Evolutionary conservation across 2,113 vertebrate genomes (phyloP), one percentile per base, ranked within the genome.

Genomic region (Apeltes quadracus): DNA sequence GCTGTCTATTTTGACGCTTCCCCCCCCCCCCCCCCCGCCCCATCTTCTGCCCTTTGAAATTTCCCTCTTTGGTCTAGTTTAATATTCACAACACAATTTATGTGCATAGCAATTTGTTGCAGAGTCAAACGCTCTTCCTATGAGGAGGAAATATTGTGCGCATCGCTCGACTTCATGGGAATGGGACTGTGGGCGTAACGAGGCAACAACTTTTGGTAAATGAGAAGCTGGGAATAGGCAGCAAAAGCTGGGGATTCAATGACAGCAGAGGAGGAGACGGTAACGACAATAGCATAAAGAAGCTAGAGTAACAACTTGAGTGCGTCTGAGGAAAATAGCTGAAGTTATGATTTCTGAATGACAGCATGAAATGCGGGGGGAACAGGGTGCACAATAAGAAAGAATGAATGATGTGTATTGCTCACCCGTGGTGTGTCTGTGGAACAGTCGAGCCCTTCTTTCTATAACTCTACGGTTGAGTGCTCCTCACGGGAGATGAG

Each of bases 31-130:
- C 2, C 29, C 5, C 29, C 29, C 29, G 29, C 29, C 5, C 56
- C 66, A 44, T 78, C 65, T 64, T 68, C 55, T 38, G 55, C 43
- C 38, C 72, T 85, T 78, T 85, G 57, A 86, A 88, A 86, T 71
- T 22, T 79, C 66, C 63, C 39, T 64, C 57, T 76, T 81, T 72
- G 70, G 71, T 75, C 57, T 76, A 50, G 85, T 86, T 84, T 77
- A 63, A 75, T 77, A 87, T 84, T 82, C 79, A 76, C 16, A 53
- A 56, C 64, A 50, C 78, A 69, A 85, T 75, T 29, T 51, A 73
- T 23, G 70, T 38, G 72, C 22, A 79, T 53, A 10, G 55, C 44
- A 39, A 81, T 76, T 67, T 84, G 72, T 61, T 23, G 16, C 38
- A 78, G 36, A 43, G 86, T 61, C 25, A 15, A 38, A 32, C n/a